These are phyloP conservation scores for Matsumyia berberina DNA, from an alignment of 2,888 invertebrate genomes.

Conservation along the genomic window DNA sequence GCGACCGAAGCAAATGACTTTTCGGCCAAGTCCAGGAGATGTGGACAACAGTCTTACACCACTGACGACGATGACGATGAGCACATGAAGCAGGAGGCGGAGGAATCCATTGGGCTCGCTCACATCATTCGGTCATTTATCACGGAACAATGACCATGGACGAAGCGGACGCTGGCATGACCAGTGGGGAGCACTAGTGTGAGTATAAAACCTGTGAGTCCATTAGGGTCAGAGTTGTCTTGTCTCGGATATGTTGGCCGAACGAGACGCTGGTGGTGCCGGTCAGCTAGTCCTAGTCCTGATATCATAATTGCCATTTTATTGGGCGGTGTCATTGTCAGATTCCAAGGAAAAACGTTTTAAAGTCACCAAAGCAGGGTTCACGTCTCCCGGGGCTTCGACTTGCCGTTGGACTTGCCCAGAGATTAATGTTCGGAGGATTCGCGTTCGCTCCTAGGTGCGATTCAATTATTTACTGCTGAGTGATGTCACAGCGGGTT, in stretches of 20 bases:
- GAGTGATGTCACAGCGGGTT: conserved; percentile 72
- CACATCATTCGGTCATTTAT: conserved; percentile 71
- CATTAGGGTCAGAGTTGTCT: conserved; percentile 74
- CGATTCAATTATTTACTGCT: conserved; percentile 76
- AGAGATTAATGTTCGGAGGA: conserved; percentile 60
- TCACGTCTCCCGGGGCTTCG: conserved; percentile 4
- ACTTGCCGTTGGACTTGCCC: not conserved
- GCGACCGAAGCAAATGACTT: conserved; percentile 62
- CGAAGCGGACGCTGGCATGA: conserved; percentile 20
- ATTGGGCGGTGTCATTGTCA: conserved; percentile 72
- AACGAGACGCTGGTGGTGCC: conserved; percentile 2
- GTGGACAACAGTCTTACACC: conserved; percentile 62
- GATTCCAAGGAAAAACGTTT: conserved; percentile 52
- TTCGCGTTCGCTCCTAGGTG: conserved; percentile 52
- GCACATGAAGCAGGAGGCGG: not conserved
- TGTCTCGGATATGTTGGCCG: conserved; percentile 46
- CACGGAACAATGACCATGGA: conserved; percentile 69
- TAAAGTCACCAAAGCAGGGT: conserved; percentile 48
- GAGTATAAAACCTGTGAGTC: conserved; percentile 61
- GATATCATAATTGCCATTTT: conserved; percentile 77
- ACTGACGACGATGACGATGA: not conserved
- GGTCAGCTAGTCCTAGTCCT: conserved; percentile 36
- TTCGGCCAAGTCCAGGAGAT: conserved; percentile 62
- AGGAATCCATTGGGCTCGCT: conserved; percentile 46
- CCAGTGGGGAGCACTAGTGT: conserved; percentile 3